phyloP scores from a whole-genome alignment of 2,888 invertebrate genomes.

The Agonopterix subpropinquella region DNA sequence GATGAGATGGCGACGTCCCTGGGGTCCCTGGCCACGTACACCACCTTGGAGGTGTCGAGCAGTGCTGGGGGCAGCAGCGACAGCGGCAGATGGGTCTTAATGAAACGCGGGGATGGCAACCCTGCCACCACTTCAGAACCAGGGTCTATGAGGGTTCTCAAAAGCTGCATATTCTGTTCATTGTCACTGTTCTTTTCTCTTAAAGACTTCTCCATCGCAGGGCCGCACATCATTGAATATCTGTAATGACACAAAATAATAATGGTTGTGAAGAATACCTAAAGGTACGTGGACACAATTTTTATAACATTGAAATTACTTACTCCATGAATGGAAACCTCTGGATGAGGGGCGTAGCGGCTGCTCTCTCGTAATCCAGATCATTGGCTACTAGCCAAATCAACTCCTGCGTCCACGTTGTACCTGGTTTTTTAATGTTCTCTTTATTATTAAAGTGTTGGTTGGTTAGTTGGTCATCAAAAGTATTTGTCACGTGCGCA shows the following conservation, averaged over 20 bases:
- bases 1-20: conserved; percentile 87
- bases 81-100: conserved; percentile 80
- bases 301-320: conserved; percentile 21
- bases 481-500: too few relatives aligned
- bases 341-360: conserved; percentile 55
- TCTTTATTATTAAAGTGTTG: too few relatives aligned
- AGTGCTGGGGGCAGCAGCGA: conserved; percentile 78
- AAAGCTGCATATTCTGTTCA: neutral
- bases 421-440: conserved; percentile 41
- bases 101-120: conserved; percentile 20
- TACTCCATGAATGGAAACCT: conserved; percentile 84
- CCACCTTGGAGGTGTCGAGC: conserved; percentile 67
- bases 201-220: too few relatives aligned
- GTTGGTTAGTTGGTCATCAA: neutral
- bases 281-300: too few relatives aligned
- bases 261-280: neutral
- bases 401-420: conserved; percentile 82
- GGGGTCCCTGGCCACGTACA: conserved; percentile 87
- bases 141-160: too few relatives aligned
- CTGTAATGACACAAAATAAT: neutral
- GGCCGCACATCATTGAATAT: too few relatives aligned
- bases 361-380: conserved; percentile 77
- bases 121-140: conserved; percentile 1
- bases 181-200: too few relatives aligned
- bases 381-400: conserved; percentile 82